A percentile compares a stretch with the other conserved stretches of the same genome.
phyloP scores from a whole-genome alignment of 2,888 invertebrate genomes.

The Zootermopsis nevadensis region DNA sequence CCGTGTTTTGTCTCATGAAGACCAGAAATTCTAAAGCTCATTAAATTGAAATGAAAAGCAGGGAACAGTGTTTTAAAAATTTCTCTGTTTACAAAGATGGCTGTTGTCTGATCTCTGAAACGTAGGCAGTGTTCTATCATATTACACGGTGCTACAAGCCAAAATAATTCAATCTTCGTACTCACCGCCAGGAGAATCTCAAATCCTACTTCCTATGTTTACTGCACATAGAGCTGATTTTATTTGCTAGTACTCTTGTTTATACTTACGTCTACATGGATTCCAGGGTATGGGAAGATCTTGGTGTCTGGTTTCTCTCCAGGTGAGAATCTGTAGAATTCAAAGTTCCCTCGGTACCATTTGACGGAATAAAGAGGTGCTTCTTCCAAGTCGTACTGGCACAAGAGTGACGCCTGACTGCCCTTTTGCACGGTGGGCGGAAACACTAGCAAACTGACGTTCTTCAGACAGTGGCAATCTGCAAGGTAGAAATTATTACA shows the following conservation, averaged over 20 bases:
- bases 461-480: constrained; percentile 75
- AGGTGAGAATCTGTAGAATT: constrained; percentile 87
- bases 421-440: constrained; percentile 77
- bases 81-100: too few species aligned
- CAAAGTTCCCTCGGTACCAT: constrained; percentile 86
- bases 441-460: constrained; percentile 77
- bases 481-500: constrained; percentile 47
- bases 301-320: constrained; percentile 76
- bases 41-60: too few species aligned
- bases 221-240: too few species aligned
- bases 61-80: too few species aligned
- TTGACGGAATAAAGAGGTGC: constrained; percentile 85
- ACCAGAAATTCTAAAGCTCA: too few species aligned
- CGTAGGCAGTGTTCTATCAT: too few species aligned
- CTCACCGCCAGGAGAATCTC: too few species aligned
- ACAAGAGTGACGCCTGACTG: constrained; percentile 75
- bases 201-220: too few species aligned
- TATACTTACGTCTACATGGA: constrained; percentile 85
- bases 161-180: too few species aligned
- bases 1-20: too few species aligned
- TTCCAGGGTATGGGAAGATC: constrained; percentile 79
- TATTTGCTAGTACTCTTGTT: not conserved
- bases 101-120: too few species aligned
- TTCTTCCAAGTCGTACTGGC: constrained; percentile 81
- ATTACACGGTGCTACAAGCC: too few species aligned